Evolutionary conservation across 2,888 invertebrate genomes (phyloP), one percentile per base, ranked within the genome.

Genomic region (Sesia apiformis): DNA sequence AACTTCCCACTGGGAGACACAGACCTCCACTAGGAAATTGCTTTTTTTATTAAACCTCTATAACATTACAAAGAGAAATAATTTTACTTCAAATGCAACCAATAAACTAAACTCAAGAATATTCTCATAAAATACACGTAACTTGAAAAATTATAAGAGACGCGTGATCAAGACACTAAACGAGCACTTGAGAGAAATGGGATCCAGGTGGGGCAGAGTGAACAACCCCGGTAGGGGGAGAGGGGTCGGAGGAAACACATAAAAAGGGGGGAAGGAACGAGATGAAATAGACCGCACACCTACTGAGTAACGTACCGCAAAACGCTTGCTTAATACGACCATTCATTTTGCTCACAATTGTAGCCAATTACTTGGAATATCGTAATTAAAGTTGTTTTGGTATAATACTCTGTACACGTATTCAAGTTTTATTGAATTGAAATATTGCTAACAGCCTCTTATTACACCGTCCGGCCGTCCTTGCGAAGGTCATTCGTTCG

Each of bases 401-500:
- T 54, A 41, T 56, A 55, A 55, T 58, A 57, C 55, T 59, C 55
- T 59, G 56, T 61, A 60, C 65, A 69, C 65, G 67, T 64, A 60
- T 65, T 58, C 56, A 53, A 64, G 61, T 23, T 67, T 63, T 63
- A 67, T 70, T 68, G 57, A 61, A 69, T 66, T 60, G 56, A 65
- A 69, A 67, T 65, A 67, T 72, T 60, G 62, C 65, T 70, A 74
- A 72, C 65, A 69, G 67, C 70, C 74, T 71, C 70, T 70, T 67
- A 67, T 62, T 58, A 40, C 52, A 8, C 7, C 40, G 52, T 52
- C 8, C 3, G 23, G 23, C 23, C 79, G 85, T 84, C 86, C 85
- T 85, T 85, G 84, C 62, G 78, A 85, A 86, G 84, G 85, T 77
- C 82, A 78, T 73, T 69, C 70, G 67, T 74, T 74, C 76, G 69